Base-by-base conservation (phyloP, 2,888 invertebrate species). In the Orchestes rusci region DNA sequence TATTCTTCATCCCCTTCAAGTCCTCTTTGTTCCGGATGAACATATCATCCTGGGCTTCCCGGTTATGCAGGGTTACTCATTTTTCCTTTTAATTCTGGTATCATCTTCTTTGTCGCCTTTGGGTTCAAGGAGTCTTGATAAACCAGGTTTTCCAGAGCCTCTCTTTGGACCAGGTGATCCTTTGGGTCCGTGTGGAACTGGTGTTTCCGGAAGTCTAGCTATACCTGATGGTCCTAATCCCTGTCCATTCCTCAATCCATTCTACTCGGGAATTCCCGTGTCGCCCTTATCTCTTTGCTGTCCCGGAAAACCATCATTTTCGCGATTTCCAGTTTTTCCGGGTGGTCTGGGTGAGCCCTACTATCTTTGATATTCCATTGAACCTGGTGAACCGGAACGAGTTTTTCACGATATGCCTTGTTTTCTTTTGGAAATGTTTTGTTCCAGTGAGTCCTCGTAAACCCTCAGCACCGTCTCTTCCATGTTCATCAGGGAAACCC, bases 401-500 rank as follows among this genome's bases (percentile, higher is more conserved):
- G 84, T 85, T 47, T 78, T 72, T 58, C 76, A 74, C 0, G 85
- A 77, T 38, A 77, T 72, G 31, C 86, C 86, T 7, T 76, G 57
- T 67, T 84, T 84, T 59, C 86, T 86, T 68, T 84, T 85, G 10
- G 65, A 65, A n/a, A 39, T 85, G 85, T 64, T 77, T 80, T 0
- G 55, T 41, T 4, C 78, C 80, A 4, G 72, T 66, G 27, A 68
- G 50, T 3, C 82, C 82, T 3, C 80, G 75, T 13, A 65, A 65
- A 41, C 86, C 86, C 58, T 76, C 68, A 0, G 63, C 62, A 8
- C 86, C 86, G 43, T 70, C 67, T 52, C 69, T 68, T 38, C 87
- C 86, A 13, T 73, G 67, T 46, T 80, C 80, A 43, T 90, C 90
- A 1, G 82, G 80, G 59, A 82, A 82, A 28, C 91, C 90, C 70